Base-by-base conservation (phyloP, 2,888 invertebrate genomes). In the Acleris emargana region DNA sequence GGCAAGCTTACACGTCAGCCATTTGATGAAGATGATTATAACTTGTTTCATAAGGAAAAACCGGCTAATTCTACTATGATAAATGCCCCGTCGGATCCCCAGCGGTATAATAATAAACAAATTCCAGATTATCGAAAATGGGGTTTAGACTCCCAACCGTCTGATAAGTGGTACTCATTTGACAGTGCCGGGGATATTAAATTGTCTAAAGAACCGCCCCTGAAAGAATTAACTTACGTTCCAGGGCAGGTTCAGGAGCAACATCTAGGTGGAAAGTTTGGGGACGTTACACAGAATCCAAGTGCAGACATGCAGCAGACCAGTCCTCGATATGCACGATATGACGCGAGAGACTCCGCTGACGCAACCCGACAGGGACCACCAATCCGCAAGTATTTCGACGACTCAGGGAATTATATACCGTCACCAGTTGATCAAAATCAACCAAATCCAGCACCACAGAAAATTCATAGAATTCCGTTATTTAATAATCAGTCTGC, bases 41-140 rank as follows among this genome's bases (percentile, higher is more conserved):
- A 45, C 5, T 11, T 22, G 5, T 22, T 64, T 2, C 42, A 50
- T 3, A 55, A 18, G 32, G 32, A 60, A 16, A 28, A 28, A 43
- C 43, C 20, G 2, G 49, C 54, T 1, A 32, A 43, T 49, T 59
- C 64, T 54, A 59, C 64, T 17, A 60, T 64, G 58, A 64, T 60
- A 6, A 54, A 64, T 13, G 50, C 54, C 22, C 50, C 28, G 28
- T 13, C 49, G 9, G 50, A 49, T 1, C 55, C 42, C 6, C 49
- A 45, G 6, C 16, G 11, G 7, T 42, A 20, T 9, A 20, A 6
- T n/a, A 22, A 42, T 13, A 28, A 47, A 16, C n/a, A 18, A 5
- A 3, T 17, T 1, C 49, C 53, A 28, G 53, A 60, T 45, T 64
- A 28, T n/a, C 5, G 9, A 20, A n/a, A 45, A 9, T 28, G 20